A percentile compares a stretch with the other conserved stretches of the same genome.
Evolutionary conservation across 2,888 invertebrate genomes (phyloP).

Genomic region (Capitulum mitella): DNA sequence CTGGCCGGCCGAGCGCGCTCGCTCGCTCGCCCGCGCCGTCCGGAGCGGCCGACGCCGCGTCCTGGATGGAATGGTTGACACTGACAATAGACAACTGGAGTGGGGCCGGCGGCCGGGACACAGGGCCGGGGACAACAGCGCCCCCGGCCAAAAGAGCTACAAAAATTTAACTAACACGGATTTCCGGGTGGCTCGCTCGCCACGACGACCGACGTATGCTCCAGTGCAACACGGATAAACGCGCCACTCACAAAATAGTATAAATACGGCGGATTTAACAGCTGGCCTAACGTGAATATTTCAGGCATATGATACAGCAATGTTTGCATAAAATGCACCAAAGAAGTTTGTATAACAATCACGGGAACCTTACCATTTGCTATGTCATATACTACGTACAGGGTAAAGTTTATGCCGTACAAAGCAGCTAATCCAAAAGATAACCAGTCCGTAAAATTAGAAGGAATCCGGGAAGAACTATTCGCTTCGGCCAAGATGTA

Average conservation of each 20-base stretch:
- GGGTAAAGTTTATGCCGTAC: neutral
- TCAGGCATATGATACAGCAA: conserved; percentile 18
- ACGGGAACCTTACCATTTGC: neutral
- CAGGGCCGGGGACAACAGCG: neutral
- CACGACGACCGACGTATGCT: no score
- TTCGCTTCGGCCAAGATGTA: neutral
- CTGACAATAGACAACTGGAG: neutral
- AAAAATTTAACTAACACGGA: conserved; percentile 10
- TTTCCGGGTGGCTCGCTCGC: neutral
- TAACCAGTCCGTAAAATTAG: neutral
- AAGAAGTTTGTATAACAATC: conserved; percentile 12
- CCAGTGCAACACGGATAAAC: neutral
- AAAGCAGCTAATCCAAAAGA: neutral
- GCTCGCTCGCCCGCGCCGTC: neutral
- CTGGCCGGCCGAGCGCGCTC: neutral
- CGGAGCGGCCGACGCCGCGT: neutral
- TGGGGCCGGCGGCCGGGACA: neutral
- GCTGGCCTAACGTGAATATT: conserved; percentile 9
- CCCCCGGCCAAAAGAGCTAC: conserved; percentile 21
- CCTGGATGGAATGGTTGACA: conserved; percentile 6
- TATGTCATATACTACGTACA: neutral
- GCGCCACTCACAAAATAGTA: neutral
- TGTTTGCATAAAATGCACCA: conserved; percentile 20
- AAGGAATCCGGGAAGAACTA: neutral
- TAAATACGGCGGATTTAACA: conserved; percentile 8